A percentile compares a stretch with the other conserved stretches of the same genome.
Evolutionary conservation across 2,113 vertebrate genomes (phyloP).

Genomic region (Petroica traversi): DNA sequence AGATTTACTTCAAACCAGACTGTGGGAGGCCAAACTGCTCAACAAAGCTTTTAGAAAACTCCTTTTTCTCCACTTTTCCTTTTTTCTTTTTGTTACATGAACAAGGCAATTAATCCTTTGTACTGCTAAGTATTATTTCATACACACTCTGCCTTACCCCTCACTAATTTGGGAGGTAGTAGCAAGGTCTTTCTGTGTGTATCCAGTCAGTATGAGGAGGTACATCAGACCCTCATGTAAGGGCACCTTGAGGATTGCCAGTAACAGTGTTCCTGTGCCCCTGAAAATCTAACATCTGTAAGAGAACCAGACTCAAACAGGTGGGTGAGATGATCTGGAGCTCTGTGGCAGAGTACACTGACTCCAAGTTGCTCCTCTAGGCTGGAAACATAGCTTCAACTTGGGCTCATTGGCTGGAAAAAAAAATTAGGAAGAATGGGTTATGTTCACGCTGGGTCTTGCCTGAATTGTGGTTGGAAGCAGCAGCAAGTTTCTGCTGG

Average conservation of each 20-base stretch:
- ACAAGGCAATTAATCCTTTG: not conserved
- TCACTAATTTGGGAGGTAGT: not conserved
- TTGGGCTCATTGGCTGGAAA: not conserved
- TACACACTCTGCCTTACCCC: too few relatives aligned
- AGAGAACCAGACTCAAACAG: not conserved
- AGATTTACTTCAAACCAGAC: not conserved
- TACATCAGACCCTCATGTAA: not conserved
- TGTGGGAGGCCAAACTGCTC: not conserved
- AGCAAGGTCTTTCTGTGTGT: not conserved
- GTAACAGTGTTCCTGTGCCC: not conserved
- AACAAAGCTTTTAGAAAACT: not conserved
- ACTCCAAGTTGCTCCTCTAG: not conserved
- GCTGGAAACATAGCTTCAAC: not conserved
- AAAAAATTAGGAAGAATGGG: not conserved
- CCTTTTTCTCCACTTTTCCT: not conserved
- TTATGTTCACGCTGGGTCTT: not conserved
- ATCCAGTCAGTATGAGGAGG: not conserved
- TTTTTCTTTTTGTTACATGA: not conserved
- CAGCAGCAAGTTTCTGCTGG: not conserved
- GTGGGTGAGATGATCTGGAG: not conserved
- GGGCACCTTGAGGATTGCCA: not conserved
- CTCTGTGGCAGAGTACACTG: not conserved
- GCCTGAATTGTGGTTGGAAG: not conserved
- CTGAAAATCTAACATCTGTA: not conserved
- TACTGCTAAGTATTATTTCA: not conserved